phyloP scores from a whole-genome alignment of 2,797 vertebrate species.

The Valencia hispanica region DNA sequence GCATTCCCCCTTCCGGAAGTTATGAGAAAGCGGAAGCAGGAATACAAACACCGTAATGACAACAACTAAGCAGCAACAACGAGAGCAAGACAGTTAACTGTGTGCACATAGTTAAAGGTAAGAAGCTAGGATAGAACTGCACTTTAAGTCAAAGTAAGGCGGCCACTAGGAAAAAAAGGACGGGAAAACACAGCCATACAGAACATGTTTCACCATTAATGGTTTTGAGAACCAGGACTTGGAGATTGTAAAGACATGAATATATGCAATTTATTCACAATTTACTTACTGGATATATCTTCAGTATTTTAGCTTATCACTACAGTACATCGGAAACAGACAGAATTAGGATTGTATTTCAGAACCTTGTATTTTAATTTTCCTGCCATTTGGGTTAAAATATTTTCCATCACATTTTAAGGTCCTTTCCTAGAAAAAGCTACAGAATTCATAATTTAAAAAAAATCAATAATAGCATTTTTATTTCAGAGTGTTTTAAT shows the following conservation, averaged over 20 bases:
- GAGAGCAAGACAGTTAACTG: too few relatives aligned
- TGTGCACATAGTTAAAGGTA: too few relatives aligned
- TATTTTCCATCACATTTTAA: not conserved
- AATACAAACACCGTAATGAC: too few relatives aligned
- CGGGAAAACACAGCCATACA: too few relatives aligned
- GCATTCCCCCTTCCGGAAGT: too few relatives aligned
- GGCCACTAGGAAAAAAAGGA: too few relatives aligned
- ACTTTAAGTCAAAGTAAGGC: too few relatives aligned
- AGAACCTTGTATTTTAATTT: not conserved
- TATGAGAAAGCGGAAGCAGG: too few relatives aligned
- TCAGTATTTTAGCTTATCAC: conserved; percentile 1
- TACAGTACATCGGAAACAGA: not conserved
- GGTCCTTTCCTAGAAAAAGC: not conserved
- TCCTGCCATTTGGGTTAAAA: not conserved
- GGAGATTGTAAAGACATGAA: conserved; percentile 9
- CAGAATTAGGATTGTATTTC: not conserved
- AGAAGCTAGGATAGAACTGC: too few relatives aligned
- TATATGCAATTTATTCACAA: not conserved
- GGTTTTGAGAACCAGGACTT: conserved; percentile 4
- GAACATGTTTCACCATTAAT: conserved; percentile 22
- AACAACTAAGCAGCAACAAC: too few relatives aligned
- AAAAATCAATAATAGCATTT: not conserved
- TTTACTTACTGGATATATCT: not conserved
- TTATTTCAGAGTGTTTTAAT: not conserved
- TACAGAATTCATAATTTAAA: not conserved